phyloP scores from a whole-genome alignment of 2,113 vertebrate genomes.

The Dascyllus trimaculatus region DNA sequence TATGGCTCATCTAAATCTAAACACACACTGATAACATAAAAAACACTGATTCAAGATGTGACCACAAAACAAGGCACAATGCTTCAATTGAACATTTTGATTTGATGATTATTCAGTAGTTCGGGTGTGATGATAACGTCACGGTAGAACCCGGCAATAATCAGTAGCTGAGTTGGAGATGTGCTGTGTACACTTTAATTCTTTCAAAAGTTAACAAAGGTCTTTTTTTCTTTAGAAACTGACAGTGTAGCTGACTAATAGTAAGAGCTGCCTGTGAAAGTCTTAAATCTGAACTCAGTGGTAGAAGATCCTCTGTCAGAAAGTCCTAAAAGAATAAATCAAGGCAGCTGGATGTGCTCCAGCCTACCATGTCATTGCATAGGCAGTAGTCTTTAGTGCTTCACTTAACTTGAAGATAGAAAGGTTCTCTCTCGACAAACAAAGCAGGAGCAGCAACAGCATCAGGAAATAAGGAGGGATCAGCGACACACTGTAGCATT shows the following conservation, averaged over 20 bases:
- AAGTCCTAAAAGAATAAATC: neutral
- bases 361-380: slow-evolving; percentile 37
- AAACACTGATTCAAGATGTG: neutral
- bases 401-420: neutral
- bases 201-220: too few species aligned
- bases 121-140: neutral
- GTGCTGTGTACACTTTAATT: too few species aligned
- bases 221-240: too few species aligned
- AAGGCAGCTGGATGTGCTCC: neutral
- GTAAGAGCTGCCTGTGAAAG: neutral
- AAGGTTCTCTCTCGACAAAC: slow-evolving; percentile 2
- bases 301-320: neutral
- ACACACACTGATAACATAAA: neutral
- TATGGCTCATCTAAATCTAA: neutral
- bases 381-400: slow-evolving; percentile 3
- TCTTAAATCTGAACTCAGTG: neutral
- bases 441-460: neutral
- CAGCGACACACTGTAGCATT: neutral
- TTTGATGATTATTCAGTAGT: slow-evolving; percentile 10
- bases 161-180: neutral
- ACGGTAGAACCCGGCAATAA: neutral
- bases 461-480: neutral
- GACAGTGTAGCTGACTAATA: neutral
- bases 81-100: neutral
- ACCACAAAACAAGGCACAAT: slow-evolving; percentile 59